Evolutionary conservation across 2,888 invertebrate genomes (phyloP), one percentile per base, ranked within the genome.

Genomic region (Alloplasta piceator): DNA sequence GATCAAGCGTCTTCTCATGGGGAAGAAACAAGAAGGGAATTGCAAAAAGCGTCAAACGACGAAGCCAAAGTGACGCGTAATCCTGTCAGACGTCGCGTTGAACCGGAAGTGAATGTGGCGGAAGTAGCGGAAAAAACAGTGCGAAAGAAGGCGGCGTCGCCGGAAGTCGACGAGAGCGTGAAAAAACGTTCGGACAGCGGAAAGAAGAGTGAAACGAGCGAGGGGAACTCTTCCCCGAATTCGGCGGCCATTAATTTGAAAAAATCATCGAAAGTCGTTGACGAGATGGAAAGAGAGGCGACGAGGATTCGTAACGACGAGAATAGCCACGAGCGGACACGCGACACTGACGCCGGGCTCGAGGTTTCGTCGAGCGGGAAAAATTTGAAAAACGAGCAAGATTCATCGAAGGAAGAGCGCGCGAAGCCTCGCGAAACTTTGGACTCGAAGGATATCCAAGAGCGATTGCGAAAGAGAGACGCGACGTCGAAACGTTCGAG

Each of bases 321-420:
- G 78, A 82, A 80, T 82, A 82, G 82, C 78, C 26, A 36, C 74
- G 78, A 75, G 71, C 64, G 3, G 56, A 43, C 80, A 58, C 80
- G 80, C 63, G 76, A 76, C 58, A 73, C 6, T 50, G 63, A 56
- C 61, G 78, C 55, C 58, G 72, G 50, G 14, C 16, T 12, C 26
- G 46, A 7, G 39, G 26, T n/a, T n/a, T 67, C 38, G 9, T 26
- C 14, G 12, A 16, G 52, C 70, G 70, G 64, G 6, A 78, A 61
- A 71, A 71, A 12, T 52, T 73, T 46, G 38, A 61, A 16, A 55
- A 48, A 26, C 6, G 43, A 7, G 3, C 26, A 26, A 1, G 7
- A 48, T 26, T 26, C 39, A n/a, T 16, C 14, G 46, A 64, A 3
- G 26, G 38, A 72, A 2, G 5, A 41, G 14, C 26, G 36, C 16